Evolutionary conservation across 2,888 invertebrate species (phyloP).

Genomic region (Ormyrus pomaceus): DNA sequence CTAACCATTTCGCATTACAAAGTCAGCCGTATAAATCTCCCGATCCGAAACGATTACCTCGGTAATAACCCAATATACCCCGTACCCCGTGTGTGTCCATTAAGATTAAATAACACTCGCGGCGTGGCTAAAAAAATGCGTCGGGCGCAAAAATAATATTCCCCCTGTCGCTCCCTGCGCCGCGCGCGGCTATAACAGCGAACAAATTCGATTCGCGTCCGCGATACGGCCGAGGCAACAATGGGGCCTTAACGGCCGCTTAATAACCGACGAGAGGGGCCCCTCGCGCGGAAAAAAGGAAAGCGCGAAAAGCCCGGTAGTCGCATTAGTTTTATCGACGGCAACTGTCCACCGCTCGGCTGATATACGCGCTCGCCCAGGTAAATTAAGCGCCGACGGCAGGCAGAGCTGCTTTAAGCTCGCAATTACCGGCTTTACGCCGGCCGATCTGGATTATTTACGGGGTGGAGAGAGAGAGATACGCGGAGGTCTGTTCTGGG

Average conservation of each 20-base stretch:
- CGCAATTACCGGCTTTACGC: constrained; percentile 40
- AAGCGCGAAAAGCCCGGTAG: constrained; percentile 42
- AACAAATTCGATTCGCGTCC: not conserved
- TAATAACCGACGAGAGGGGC: not conserved
- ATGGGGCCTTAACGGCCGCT: not conserved
- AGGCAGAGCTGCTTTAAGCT: not conserved
- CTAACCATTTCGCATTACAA: too few relatives aligned
- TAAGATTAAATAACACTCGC: too few relatives aligned
- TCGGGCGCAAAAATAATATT: too few relatives aligned
- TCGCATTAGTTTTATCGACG: constrained; percentile 47
- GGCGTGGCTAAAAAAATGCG: too few relatives aligned
- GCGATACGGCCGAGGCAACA: not conserved
- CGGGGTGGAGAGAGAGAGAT: not conserved
- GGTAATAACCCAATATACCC: too few relatives aligned
- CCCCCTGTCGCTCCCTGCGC: too few relatives aligned
- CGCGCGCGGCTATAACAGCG: not conserved
- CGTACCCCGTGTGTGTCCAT: too few relatives aligned
- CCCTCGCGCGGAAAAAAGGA: not conserved
- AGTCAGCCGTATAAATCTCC: too few relatives aligned
- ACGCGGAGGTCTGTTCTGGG: not conserved
- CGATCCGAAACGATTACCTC: too few relatives aligned
- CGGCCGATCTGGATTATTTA: constrained; percentile 50
- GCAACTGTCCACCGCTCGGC: constrained; percentile 43
- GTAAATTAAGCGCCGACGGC: constrained; percentile 27
- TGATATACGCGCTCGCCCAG: constrained; percentile 43